Conservation (phyloP, 2,113 vertebrate species). For the Ctenodactylus gundi region DNA sequence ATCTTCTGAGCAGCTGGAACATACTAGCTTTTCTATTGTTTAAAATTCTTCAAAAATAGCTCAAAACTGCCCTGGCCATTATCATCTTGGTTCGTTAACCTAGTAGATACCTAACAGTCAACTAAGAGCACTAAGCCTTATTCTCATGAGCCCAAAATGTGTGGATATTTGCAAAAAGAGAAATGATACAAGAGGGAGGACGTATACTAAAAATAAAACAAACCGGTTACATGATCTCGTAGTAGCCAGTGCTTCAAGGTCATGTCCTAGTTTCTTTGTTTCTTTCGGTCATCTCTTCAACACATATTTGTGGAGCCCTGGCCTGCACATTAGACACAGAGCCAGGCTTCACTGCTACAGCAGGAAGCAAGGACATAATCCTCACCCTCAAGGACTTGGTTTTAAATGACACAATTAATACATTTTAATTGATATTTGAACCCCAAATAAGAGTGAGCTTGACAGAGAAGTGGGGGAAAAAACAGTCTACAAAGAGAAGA, state of each 20-base stretch:
- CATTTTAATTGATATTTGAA: not conserved
- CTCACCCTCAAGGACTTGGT: not conserved
- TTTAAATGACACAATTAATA: not conserved
- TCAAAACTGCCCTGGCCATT: not conserved
- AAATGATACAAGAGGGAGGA: not conserved
- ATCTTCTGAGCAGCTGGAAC: conserved; percentile 1
- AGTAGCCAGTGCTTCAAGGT: not conserved
- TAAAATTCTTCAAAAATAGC: not conserved
- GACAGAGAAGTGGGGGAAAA: not conserved
- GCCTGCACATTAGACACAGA: not conserved
- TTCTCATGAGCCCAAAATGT: not conserved
- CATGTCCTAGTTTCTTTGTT: not conserved
- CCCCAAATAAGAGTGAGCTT: not conserved
- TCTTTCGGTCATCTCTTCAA: not conserved
- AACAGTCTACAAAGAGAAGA: not conserved
- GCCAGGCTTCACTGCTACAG: not conserved
- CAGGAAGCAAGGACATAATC: not conserved
- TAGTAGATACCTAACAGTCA: not conserved
- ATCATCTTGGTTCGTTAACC: not conserved
- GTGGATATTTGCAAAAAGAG: not conserved
- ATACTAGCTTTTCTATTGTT: not conserved
- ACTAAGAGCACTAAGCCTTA: not conserved
- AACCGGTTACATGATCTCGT: not conserved
- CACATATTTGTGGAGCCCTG: not conserved
- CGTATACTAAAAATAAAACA: not conserved